Evolutionary conservation across 1,140 invertebrate species (phyloP).

Genomic region (Aphis gossypii): DNA sequence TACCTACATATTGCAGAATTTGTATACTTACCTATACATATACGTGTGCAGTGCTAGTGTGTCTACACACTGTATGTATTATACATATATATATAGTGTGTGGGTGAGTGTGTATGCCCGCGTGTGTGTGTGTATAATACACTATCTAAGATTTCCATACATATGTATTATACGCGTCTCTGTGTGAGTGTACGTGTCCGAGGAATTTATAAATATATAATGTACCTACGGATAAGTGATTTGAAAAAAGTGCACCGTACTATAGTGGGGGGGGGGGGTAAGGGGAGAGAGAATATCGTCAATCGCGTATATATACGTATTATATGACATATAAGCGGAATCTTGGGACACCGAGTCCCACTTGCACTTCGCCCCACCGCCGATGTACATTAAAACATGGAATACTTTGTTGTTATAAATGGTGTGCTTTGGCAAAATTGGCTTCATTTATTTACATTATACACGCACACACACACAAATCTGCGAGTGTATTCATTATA

Average conservation of each 20-base stretch:
- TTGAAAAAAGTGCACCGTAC: background rate
- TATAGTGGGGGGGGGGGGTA: no score
- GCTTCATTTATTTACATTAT: constrained; percentile 49
- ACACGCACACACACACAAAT: background rate
- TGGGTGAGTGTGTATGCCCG: no score
- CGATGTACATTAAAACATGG: background rate
- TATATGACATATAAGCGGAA: constrained; percentile 22
- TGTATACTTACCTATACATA: background rate
- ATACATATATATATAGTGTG: background rate
- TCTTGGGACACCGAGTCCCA: background rate
- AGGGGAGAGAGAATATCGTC: background rate
- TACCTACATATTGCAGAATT: background rate
- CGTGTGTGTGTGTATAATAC: background rate
- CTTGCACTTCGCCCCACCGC: background rate
- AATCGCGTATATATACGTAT: background rate
- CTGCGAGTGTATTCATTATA: background rate
- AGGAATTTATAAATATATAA: background rate
- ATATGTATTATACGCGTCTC: background rate
- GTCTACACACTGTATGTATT: background rate
- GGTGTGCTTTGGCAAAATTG: constrained; percentile 49
- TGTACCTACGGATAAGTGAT: background rate
- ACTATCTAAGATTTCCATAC: background rate
- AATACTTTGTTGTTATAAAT: constrained; percentile 51
- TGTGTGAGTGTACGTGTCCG: background rate
- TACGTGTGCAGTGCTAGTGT: background rate